Percentiles rank a stretch among this genome's conserved stretches.
Evolutionary conservation across 2,797 vertebrate species (phyloP).

Genomic region (Chaetodon trifasciatus): DNA sequence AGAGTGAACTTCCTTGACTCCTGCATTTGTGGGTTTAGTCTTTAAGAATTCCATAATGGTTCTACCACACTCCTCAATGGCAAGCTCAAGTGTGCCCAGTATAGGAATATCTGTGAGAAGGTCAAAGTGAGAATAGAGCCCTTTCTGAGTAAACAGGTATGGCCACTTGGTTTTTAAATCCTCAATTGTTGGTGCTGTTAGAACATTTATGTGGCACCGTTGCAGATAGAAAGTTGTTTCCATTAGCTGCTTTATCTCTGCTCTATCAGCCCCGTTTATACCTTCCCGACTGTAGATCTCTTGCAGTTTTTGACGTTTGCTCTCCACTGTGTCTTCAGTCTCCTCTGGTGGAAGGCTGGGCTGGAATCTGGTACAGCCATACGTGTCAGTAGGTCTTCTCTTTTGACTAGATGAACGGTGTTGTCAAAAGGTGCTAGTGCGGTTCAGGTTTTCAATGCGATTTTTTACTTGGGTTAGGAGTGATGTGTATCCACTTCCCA

Average conservation of each 20-base stretch:
- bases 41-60: constrained; percentile 14
- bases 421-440: neutral
- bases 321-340: constrained; percentile 39
- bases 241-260: constrained; percentile 32
- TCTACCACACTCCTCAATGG: constrained; percentile 22
- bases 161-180: constrained; percentile 21
- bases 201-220: constrained; percentile 21
- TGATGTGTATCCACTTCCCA: constrained; percentile 31
- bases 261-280: constrained; percentile 22
- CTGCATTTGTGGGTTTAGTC: constrained; percentile 7
- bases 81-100: constrained; percentile 10
- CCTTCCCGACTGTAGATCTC: constrained; percentile 40
- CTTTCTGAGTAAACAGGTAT: constrained; percentile 31
- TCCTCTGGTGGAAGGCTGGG: constrained; percentile 43
- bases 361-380: constrained; percentile 43
- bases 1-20: constrained; percentile 2
- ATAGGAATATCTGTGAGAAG: constrained; percentile 30
- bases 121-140: constrained; percentile 29
- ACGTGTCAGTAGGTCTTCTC: constrained; percentile 44
- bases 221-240: constrained; percentile 39
- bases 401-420: constrained; percentile 30
- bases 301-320: constrained; percentile 26
- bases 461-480: constrained; percentile 46
- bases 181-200: constrained; percentile 13
- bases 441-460: constrained; percentile 33